A percentile compares a stretch with the other conserved stretches of the same genome.
Evolutionary conservation across 2,888 invertebrate species (phyloP).

Genomic region (Mycalesis mineus): DNA sequence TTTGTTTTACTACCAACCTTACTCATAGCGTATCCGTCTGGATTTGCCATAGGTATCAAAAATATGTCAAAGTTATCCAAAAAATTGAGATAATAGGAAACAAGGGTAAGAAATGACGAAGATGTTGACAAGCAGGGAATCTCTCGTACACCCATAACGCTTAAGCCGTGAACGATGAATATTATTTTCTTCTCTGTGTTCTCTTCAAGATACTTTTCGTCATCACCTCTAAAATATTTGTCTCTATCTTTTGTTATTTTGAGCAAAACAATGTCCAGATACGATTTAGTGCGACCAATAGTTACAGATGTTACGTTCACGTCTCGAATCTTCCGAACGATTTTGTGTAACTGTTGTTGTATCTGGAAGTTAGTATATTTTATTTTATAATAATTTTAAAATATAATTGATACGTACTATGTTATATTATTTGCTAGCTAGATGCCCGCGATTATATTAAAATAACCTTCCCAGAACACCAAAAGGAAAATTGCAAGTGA

Average conservation of each 20-base stretch:
- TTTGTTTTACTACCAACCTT: too few species aligned
- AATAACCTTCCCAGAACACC: too few species aligned
- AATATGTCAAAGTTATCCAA: slow-evolving; percentile 63
- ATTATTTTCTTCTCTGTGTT: slow-evolving; percentile 55
- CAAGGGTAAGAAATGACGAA: slow-evolving; percentile 35
- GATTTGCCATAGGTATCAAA: slow-evolving; percentile 63
- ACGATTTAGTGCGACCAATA: slow-evolving; percentile 51
- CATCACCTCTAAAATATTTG: slow-evolving; percentile 40
- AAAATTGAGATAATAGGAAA: slow-evolving; percentile 49
- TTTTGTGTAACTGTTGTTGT: slow-evolving; percentile 34
- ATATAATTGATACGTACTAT: too few species aligned
- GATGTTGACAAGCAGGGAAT: slow-evolving; percentile 34
- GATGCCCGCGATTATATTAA: too few species aligned
- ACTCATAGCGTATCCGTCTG: slow-evolving; percentile 46
- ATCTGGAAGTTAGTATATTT: too few species aligned
- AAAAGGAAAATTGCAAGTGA: too few species aligned
- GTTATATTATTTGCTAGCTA: too few species aligned
- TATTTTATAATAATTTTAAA: too few species aligned
- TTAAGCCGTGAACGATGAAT: slow-evolving; percentile 62
- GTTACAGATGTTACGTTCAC: slow-evolving; percentile 45
- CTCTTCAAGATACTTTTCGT: slow-evolving; percentile 50
- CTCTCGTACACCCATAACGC: slow-evolving; percentile 42
- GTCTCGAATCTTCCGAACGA: slow-evolving; percentile 35
- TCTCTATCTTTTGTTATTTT: slow-evolving; percentile 37
- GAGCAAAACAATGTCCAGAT: slow-evolving; percentile 54